phyloP scores from a whole-genome alignment of 2,113 vertebrate species.

The Seriola quinqueradiata region DNA sequence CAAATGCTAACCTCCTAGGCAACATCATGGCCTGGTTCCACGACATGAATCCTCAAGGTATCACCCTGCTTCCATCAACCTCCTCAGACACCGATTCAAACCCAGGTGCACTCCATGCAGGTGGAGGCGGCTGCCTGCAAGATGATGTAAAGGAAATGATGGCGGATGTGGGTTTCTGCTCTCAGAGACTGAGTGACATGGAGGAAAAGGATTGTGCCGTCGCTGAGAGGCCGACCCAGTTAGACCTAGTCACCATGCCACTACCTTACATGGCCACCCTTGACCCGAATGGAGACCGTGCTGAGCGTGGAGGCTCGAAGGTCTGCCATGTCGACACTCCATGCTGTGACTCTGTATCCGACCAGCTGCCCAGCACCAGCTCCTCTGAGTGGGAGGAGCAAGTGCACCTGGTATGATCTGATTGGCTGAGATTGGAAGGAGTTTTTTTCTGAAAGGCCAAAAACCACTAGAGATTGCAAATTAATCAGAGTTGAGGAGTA shows the following conservation, averaged over 20 bases:
- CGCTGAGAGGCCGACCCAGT: slow-evolving; percentile 85
- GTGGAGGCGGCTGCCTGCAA: slow-evolving; percentile 72
- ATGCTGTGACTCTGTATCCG: slow-evolving; percentile 85
- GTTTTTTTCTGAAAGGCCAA: slow-evolving; percentile 41
- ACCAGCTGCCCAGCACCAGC: slow-evolving; percentile 86
- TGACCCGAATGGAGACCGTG: slow-evolving; percentile 61
- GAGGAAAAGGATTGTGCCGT: slow-evolving; percentile 66
- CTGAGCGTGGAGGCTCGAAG: slow-evolving; percentile 62
- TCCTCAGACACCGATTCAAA: slow-evolving; percentile 85
- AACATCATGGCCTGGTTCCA: slow-evolving; percentile 99
- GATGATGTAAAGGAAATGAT: slow-evolving; percentile 71
- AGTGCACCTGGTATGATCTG: slow-evolving; percentile 90
- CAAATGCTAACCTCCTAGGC: slow-evolving; percentile 93
- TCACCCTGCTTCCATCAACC: slow-evolving; percentile 92
- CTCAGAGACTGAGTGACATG: slow-evolving; percentile 37
- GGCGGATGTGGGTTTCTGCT: slow-evolving; percentile 72
- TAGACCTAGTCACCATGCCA: slow-evolving; percentile 80
- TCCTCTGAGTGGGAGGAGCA: slow-evolving; percentile 94
- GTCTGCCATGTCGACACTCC: slow-evolving; percentile 77
- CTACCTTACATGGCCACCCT: slow-evolving; percentile 78
- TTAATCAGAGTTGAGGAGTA: slow-evolving; percentile 8
- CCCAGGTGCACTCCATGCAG: slow-evolving; percentile 72
- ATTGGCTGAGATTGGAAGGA: slow-evolving; percentile 28
- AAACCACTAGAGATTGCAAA: slow-evolving; percentile 63
- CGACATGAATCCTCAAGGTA: slow-evolving; percentile 97